phyloP scores from a whole-genome alignment of 2,888 invertebrate genomes.

The Encarsia formosa region DNA sequence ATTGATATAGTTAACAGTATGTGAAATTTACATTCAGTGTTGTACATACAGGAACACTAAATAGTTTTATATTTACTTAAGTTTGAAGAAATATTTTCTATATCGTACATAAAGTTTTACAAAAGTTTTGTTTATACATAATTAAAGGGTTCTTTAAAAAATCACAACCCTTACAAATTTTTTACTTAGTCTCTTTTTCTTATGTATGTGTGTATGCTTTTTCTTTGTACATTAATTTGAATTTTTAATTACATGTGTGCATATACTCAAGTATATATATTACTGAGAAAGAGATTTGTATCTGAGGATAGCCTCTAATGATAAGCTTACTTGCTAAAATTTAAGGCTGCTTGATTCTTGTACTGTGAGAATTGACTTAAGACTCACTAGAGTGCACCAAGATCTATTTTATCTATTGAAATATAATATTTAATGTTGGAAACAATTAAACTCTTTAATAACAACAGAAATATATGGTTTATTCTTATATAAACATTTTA shows the following conservation, averaged over 20 bases:
- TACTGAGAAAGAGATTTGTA: constrained; percentile 13
- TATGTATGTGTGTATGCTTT: constrained; percentile 22
- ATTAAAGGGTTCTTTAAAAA: no score
- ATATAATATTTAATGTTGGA: no score
- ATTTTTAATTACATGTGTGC: constrained; percentile 23
- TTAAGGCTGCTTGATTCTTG: constrained; percentile 26
- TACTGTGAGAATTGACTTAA: constrained; percentile 25
- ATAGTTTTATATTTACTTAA: no score
- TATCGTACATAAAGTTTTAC: no score
- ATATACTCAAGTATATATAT: constrained; percentile 13
- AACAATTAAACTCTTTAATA: constrained; percentile 8
- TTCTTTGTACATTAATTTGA: constrained; percentile 33
- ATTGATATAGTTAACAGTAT: constrained; percentile 16
- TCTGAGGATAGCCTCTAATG: constrained; percentile 5
- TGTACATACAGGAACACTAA: constrained; percentile 12
- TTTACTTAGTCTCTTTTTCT: constrained; percentile 2
- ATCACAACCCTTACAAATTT: constrained; percentile 9
- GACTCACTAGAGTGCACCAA: constrained; percentile 18
- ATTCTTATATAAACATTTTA: no score
- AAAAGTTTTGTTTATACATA: no score
- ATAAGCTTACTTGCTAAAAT: constrained; percentile 24
- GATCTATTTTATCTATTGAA: constrained; percentile 1
- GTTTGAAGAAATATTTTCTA: no score
- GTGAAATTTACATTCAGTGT: constrained; percentile 16
- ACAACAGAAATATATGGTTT: no score